A percentile compares a stretch with the other conserved stretches of the same genome.
Evolutionary conservation across 1,140 invertebrate genomes (phyloP).

Genomic region (Penaeus chinensis): DNA sequence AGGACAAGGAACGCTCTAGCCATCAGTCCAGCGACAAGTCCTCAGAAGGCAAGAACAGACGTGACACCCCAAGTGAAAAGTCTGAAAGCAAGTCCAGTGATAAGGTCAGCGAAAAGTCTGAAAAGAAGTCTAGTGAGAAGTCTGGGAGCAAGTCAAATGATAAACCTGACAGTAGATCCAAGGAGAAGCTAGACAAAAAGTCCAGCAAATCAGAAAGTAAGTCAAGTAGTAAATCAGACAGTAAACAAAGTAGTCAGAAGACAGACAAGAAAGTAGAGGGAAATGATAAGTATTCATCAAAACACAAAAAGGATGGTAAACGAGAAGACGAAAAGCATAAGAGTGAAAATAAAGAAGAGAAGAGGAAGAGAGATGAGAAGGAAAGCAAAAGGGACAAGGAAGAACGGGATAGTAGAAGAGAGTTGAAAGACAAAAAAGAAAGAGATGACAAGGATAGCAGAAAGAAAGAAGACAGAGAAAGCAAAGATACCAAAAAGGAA

Average conservation of each 20-base stretch:
- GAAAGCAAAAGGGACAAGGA: constrained; percentile 26
- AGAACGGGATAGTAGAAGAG: background rate
- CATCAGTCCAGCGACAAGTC: constrained; percentile 41
- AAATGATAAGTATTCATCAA: constrained; percentile 11
- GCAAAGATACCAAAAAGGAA: constrained; percentile 3
- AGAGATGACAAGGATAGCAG: background rate
- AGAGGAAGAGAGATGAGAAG: constrained; percentile 33
- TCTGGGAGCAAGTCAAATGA: too few relatives aligned
- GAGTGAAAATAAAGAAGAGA: constrained; percentile 32
- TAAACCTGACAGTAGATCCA: background rate
- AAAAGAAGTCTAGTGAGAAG: background rate
- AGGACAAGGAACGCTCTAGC: constrained; percentile 44
- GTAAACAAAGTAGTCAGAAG: background rate
- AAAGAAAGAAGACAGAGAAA: background rate
- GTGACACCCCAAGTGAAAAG: too few relatives aligned
- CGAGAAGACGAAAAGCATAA: constrained; percentile 34
- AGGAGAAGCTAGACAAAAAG: constrained; percentile 12
- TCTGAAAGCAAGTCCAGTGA: constrained; percentile 18
- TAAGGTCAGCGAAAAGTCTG: background rate
- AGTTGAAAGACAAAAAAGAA: background rate
- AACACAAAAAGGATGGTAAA: background rate
- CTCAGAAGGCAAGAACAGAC: background rate
- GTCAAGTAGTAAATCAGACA: constrained; percentile 7
- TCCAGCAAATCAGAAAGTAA: background rate
- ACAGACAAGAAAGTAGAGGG: background rate